Evolutionary conservation across 1,140 invertebrate genomes (phyloP).

Genomic region (Neoseiulus cucumeris): DNA sequence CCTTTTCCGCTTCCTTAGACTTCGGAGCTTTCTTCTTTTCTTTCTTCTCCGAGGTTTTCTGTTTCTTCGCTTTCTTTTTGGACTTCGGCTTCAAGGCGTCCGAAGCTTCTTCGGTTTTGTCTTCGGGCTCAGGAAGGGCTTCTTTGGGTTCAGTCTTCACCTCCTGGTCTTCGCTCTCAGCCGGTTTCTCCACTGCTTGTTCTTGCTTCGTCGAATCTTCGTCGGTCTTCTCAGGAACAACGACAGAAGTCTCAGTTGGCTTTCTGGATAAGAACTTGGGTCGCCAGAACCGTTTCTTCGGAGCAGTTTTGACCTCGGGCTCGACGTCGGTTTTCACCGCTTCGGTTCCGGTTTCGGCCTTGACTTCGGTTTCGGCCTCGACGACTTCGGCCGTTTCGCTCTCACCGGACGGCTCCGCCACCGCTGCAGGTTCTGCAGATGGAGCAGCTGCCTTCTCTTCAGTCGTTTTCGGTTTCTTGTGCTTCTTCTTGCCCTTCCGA

Average conservation of each 20-base stretch:
- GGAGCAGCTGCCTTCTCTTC: background rate
- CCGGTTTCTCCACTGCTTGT: background rate
- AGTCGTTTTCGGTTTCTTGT: background rate
- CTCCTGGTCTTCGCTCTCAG: background rate
- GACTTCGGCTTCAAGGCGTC: background rate
- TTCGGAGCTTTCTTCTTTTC: background rate
- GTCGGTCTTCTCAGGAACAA: background rate
- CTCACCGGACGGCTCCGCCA: background rate
- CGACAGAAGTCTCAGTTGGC: background rate
- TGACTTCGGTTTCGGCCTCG: background rate
- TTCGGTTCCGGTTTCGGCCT: too few relatives aligned
- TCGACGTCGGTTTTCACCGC: too few relatives aligned
- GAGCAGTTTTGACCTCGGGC: background rate
- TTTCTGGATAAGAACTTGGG: background rate
- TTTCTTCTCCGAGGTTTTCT: background rate
- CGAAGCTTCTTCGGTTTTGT: background rate
- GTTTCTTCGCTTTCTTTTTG: background rate
- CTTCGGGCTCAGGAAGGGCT: background rate
- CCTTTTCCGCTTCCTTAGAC: background rate
- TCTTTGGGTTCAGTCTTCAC: background rate
- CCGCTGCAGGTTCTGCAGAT: background rate
- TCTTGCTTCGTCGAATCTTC: background rate
- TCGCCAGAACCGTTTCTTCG: background rate
- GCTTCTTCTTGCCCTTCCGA: conserved; percentile 32
- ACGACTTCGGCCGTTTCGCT: background rate